These are phyloP conservation scores for Coregonus ussuriensis DNA, from an alignment of 2,797 vertebrate species.

Conservation along the genomic window DNA sequence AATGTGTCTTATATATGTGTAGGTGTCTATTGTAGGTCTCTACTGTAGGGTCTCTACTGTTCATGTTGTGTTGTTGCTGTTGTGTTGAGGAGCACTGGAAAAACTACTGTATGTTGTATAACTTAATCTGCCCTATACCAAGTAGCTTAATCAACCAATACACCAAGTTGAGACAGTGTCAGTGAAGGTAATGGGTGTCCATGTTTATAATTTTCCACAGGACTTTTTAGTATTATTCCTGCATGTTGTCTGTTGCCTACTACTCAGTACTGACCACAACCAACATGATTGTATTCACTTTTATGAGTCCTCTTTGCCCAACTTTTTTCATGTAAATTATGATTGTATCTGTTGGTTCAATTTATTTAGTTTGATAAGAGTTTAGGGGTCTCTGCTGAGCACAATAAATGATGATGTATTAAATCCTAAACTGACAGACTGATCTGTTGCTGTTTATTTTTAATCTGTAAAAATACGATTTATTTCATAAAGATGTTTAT, in stretches of 20 bases:
- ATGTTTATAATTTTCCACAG: background rate
- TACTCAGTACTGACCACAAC: background rate
- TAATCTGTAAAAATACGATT: constrained; percentile 32
- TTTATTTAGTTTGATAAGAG: constrained; percentile 5
- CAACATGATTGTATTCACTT: background rate
- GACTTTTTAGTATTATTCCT: background rate
- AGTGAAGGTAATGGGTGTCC: background rate
- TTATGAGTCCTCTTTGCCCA: background rate
- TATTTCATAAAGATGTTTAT: constrained; percentile 50
- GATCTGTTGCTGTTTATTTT: constrained; percentile 30
- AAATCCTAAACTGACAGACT: background rate
- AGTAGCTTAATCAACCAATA: background rate
- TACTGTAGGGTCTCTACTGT: background rate
- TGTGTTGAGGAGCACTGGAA: background rate
- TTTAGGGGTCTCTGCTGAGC: background rate
- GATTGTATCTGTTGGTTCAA: background rate
- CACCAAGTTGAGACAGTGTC: background rate
- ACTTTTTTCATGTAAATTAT: constrained; percentile 17
- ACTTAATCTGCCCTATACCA: background rate
- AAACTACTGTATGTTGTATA: background rate
- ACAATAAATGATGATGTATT: constrained; percentile 23
- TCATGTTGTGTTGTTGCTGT: background rate
- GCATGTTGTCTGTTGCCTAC: background rate
- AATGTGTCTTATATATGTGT: constrained; percentile 23
- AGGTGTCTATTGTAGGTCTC: background rate